Base-by-base conservation (phyloP, 2,888 invertebrate genomes). In the Belgica antarctica region DNA sequence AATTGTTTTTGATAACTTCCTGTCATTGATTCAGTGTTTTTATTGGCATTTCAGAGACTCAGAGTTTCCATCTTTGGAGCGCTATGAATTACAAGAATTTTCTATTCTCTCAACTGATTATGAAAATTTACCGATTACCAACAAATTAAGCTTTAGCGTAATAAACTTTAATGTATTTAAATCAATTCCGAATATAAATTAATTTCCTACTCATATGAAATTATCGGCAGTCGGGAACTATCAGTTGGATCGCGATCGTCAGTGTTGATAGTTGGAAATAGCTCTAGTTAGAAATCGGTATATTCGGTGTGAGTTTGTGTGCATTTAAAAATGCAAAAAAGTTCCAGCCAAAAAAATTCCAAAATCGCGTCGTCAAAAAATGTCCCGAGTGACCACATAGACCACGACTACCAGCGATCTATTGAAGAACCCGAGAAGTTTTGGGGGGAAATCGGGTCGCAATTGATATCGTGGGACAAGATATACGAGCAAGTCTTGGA, bases 401-500 rank as follows among this genome's bases (percentile, higher is more conserved):
- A 59, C n/a, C 27, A 86, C 65, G 84, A 85, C 0, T 87, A 86
- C 75, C 81, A 83, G 5, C 83, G 84, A 70, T 92, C 93, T 0
- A 77, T 93, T 72, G 83, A 88, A 72, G 84, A 89, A 72, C 94
- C 94, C 0, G 90, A 90, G 73, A 86, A 87, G 46, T 96, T 94
- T 80, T 96, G 94, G 94, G 86, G 85, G 0, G 89, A 92, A 75
- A 84, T 90, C n/a, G 94, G 86, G 0, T 77, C 77, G 62, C 76
- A 84, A 2, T 82, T 85, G 71, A 80, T 95, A 12, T 85, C 87
- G 63, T 96, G 96, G 96, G 86, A 86, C 59, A 90, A 88, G 73
- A 89, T 89, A 0, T 96, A 93, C 92, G 84, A 88, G 46, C 86
- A 84, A 76, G 92, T 96, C 0, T 76, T 96, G 73, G 95, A 96